Percentiles rank a stretch among this genome's conserved stretches.
Conservation (phyloP, 2,888 invertebrate species). For the Temnothorax unifasciatus region DNA sequence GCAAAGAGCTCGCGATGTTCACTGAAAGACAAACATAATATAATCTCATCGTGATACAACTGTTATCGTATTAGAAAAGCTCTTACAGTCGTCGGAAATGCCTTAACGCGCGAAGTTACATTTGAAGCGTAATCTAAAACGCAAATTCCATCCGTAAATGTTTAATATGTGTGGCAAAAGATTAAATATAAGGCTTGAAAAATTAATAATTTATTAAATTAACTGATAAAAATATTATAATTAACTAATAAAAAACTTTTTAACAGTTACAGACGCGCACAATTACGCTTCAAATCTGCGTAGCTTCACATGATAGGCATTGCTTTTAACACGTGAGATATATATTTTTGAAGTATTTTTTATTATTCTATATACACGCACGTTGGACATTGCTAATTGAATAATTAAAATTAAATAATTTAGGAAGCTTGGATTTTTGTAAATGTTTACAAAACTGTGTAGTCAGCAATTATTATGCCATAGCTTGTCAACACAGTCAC, state of each 20-base stretch:
- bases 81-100: not conserved
- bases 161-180: not conserved
- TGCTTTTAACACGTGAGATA: not conserved
- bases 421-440: not conserved
- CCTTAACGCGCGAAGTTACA: not conserved
- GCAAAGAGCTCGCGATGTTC: not conserved
- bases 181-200: not conserved
- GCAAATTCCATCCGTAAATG: not conserved
- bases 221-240: not conserved
- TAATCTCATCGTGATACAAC: not conserved
- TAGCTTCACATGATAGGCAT: not conserved
- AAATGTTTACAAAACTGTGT: not conserved
- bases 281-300: not conserved
- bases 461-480: not conserved
- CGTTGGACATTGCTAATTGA: not conserved
- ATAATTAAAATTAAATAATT: not conserved
- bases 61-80: not conserved
- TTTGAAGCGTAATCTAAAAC: not conserved
- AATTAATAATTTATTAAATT: slow-evolving; percentile 1
- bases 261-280: not conserved
- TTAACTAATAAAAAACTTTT: not conserved
- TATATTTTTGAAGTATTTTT: not conserved
- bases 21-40: not conserved
- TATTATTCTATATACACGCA: not conserved
- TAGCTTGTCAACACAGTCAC: slow-evolving; percentile 21